Conservation (phyloP, 2,113 vertebrate genomes). For the Alethe castanea region DNA sequence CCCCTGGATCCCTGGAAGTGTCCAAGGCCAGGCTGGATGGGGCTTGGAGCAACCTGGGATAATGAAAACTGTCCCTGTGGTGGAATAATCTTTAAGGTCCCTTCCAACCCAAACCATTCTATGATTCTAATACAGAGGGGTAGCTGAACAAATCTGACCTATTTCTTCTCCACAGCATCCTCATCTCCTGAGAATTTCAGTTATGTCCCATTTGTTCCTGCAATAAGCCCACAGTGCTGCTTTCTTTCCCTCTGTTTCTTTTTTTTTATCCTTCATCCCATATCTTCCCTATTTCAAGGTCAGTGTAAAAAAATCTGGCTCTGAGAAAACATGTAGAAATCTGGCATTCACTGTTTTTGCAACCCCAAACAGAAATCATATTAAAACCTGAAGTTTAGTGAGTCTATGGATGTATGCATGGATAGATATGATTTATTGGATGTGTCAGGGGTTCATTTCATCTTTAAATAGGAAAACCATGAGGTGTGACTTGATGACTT, state of each 20-base stretch:
- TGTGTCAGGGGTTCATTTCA: neutral
- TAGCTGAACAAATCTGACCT: neutral
- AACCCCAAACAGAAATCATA: neutral
- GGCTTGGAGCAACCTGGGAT: fast-evolving
- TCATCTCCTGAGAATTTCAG: neutral
- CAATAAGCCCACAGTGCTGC: neutral
- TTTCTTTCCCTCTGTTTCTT: neutral
- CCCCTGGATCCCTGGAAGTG: neutral
- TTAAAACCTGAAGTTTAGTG: neutral
- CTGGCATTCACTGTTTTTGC: neutral
- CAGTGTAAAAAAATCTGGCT: neutral
- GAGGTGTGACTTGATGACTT: neutral
- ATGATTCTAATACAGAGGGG: neutral
- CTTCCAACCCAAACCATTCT: neutral
- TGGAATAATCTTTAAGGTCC: neutral
- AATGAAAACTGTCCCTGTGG: neutral
- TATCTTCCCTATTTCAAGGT: neutral
- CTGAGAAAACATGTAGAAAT: neutral
- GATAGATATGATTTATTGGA: neutral
- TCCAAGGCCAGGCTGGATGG: fast-evolving
- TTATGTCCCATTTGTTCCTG: neutral
- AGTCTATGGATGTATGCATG: neutral
- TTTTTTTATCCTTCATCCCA: neutral
- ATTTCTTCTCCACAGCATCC: neutral
- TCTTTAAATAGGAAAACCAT: neutral